Evolutionary conservation across 1,140 invertebrate genomes (phyloP), one percentile per base, ranked within the genome.

Genomic region (Macrosteles quadrilineatus): DNA sequence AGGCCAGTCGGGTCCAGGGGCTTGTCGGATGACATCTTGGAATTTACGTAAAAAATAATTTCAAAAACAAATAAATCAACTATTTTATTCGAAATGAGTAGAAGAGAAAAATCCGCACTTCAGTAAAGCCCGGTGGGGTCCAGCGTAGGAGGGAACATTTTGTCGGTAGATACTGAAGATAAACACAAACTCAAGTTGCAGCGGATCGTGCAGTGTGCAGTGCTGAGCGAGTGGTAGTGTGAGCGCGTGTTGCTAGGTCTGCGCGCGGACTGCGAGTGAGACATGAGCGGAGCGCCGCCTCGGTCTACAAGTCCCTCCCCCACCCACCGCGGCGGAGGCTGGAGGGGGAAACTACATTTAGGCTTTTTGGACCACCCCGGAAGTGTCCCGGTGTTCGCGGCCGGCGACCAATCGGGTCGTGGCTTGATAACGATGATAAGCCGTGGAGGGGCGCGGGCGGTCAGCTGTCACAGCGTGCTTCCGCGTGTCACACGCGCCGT

Each of bases 71-170:
- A 59, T 59, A 59, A 27, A 59, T n/a, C 4, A 36, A 36, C 4
- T 6, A 36, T 36, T 6, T 36, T 36, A 36, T 36, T 6, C 32
- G 4, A 14, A 36, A 36, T 36, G 32, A 6, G 32, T n/a, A n/a
- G n/a, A n/a, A n/a, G n/a, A n/a, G n/a, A n/a, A n/a, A n/a, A n/a
- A 36, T 6, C 12, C 55, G 55, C 55, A 59, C 55, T 59, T 23
- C n/a, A 59, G 27, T 59, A 59, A 11, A 59, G 23, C 4, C 55
- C 55, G 55, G 55, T 59, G 55, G 55, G 55, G 55, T 59, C 55
- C 2, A 59, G 55, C 4, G 55, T 59, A 6, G 55, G 55, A 25
- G 55, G 55, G 27, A 59, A 59, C 55, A 59, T 59, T 6, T 2
- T 59, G 55, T 4, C 47, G n/a, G 47, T n/a, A n/a, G n/a, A n/a